phyloP scores from a whole-genome alignment of 2,888 invertebrate genomes.

The Dicranocentrus wangi region DNA sequence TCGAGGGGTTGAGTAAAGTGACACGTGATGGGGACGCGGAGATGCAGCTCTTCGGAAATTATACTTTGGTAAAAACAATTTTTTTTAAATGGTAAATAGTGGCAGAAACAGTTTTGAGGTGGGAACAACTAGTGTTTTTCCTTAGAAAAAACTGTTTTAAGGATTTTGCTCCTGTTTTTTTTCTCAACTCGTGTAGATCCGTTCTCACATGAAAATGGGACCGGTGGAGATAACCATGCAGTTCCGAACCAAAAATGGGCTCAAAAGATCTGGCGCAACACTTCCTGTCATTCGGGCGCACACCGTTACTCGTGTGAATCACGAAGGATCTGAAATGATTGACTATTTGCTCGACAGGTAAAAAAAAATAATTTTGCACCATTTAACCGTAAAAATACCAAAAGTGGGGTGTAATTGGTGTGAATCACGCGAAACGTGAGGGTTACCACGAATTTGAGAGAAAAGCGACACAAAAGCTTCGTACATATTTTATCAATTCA shows the following conservation, averaged over 20 bases:
- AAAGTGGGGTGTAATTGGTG: too few relatives aligned
- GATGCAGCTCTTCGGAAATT: conserved; percentile 72
- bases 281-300: conserved; percentile 67
- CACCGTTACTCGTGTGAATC: conserved; percentile 71
- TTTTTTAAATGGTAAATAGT: not conserved
- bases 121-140: not conserved
- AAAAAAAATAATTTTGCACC: not conserved
- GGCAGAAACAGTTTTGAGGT: not conserved
- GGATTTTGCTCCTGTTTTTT: too few relatives aligned
- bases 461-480: too few relatives aligned
- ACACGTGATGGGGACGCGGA: conserved; percentile 71
- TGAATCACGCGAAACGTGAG: too few relatives aligned
- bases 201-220: conserved; percentile 71
- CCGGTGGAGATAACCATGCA: conserved; percentile 71
- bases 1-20: conserved; percentile 69
- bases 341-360: conserved; percentile 72
- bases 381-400: too few relatives aligned
- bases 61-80: conserved; percentile 68
- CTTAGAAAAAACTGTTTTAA: not conserved
- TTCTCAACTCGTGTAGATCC: conserved; percentile 62
- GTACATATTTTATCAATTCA: too few relatives aligned
- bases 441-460: too few relatives aligned
- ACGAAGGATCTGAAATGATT: conserved; percentile 72
- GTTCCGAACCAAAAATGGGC: conserved; percentile 69
- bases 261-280: conserved; percentile 68